Percentiles rank a stretch among this genome's conserved stretches.
phyloP scores from a whole-genome alignment of 2,797 vertebrate genomes.

The Myotis findleyi region DNA sequence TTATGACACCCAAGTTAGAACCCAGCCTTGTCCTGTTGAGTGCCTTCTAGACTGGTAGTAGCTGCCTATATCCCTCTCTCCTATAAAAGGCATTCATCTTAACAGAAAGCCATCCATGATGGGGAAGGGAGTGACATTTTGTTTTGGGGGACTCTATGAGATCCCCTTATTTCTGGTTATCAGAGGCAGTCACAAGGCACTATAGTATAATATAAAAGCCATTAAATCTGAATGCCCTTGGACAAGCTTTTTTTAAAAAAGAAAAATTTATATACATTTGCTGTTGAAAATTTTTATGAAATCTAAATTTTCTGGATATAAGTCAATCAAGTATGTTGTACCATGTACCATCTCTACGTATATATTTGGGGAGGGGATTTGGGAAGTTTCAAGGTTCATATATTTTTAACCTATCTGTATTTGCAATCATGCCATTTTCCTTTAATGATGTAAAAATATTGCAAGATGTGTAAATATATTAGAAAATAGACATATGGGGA shows the following conservation, averaged over 20 bases:
- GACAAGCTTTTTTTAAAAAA: constrained; percentile 75
- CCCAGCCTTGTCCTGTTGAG: constrained; percentile 5
- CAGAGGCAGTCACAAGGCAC: constrained; percentile 49
- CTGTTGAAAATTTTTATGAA: constrained; percentile 82
- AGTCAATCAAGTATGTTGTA: constrained; percentile 64
- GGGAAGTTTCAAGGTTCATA: constrained; percentile 68
- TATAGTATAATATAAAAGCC: constrained; percentile 77
- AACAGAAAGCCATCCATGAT: background rate
- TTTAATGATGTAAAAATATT: constrained; percentile 77
- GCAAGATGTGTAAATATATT: constrained; percentile 77
- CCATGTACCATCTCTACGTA: constrained; percentile 22
- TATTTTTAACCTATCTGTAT: constrained; percentile 79
- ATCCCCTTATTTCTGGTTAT: constrained; percentile 46
- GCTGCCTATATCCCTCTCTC: background rate
- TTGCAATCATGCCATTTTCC: constrained; percentile 75
- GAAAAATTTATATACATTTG: constrained; percentile 79
- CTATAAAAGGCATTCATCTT: background rate
- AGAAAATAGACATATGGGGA: constrained; percentile 65
- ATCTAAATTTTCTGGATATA: constrained; percentile 75
- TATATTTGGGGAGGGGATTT: constrained; percentile 60
- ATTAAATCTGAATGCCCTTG: constrained; percentile 67
- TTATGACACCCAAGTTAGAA: background rate
- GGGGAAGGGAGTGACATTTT: background rate
- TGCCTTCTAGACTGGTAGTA: background rate
- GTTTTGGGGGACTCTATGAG: background rate